Evolutionary conservation across 2,113 vertebrate genomes (phyloP), one percentile per base, ranked within the genome.

Genomic region (Laterallus jamaicensis): DNA sequence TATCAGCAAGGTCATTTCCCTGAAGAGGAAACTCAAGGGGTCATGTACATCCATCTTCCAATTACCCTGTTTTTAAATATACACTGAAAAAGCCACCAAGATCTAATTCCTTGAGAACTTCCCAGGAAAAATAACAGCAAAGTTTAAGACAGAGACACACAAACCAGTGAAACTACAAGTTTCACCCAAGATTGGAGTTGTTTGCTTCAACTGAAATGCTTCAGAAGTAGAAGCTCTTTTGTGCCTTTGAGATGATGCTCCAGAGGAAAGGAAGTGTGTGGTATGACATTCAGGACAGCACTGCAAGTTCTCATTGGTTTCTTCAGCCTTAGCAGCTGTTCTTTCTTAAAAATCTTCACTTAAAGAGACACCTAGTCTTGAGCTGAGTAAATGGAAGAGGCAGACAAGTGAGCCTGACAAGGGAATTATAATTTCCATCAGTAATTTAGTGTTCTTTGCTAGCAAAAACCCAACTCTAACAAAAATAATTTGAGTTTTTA

Each of bases 401-500:
- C 2, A 4, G 6, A 5, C 26, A 92, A 88, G 20, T 17, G 15
- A 90, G 24, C 73, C 42, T 63, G 25, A 74, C 42, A 83, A 54
- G 2, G 0, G 35, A 79, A 73, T 60, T 79, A 56, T 22, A 89
- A 77, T 67, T 89, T 74, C 59, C 32, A 86, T 56, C 39, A 73
- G 87, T 76, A 88, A 86, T 73, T 88, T 79, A 32, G 31, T 35
- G 32, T 63, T 94, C 62, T 75, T 82, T 82, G n/a, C 66, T 56
- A 85, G 49, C 12, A 3, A 81, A 88, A 92, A n/a, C 11, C 22
- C n/a, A 71, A 66, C 29, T 74, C 20, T 15, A 89, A 82, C 62
- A 85, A 71, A 95, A 95, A 55, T 75, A 79, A 39, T 60, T 85
- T 69, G 70, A 56, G 37, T 31, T 90, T 95, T n/a, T 79, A 21